phyloP scores from a whole-genome alignment of 2,113 vertebrate species.

The Pogona vitticeps region DNA sequence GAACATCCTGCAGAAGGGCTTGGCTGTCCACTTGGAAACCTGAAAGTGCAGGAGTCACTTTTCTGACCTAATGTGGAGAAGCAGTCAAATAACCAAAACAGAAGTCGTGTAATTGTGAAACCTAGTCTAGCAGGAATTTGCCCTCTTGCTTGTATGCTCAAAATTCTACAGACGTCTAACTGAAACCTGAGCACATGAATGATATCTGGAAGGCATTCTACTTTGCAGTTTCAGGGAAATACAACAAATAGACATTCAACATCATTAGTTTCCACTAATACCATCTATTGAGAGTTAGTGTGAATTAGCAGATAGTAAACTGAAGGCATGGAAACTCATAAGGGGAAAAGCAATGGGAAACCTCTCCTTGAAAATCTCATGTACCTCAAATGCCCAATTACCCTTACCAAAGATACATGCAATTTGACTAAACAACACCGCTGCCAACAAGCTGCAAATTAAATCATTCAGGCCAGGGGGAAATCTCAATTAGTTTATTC shows the following conservation, averaged over 20 bases:
- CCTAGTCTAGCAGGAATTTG: background rate
- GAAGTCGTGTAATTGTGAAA: background rate
- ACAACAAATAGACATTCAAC: background rate
- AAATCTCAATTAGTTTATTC: too few species aligned
- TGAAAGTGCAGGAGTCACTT: background rate
- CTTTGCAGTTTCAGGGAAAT: background rate
- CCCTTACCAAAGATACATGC: too few species aligned
- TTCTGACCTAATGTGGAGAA: background rate
- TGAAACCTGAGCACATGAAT: background rate
- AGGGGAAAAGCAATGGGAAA: too few species aligned
- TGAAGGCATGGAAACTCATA: too few species aligned
- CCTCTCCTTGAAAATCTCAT: too few species aligned
- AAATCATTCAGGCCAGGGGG: too few species aligned
- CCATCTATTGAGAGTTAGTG: background rate
- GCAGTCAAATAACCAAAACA: background rate
- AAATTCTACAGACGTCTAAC: background rate
- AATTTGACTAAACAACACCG: too few species aligned
- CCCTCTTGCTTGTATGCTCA: background rate
- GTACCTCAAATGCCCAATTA: too few species aligned
- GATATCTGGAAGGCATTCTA: background rate
- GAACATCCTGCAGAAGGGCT: too few species aligned
- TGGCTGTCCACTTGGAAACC: background rate
- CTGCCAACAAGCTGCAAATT: too few species aligned
- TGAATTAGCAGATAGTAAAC: too few species aligned
- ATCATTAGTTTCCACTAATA: background rate